Conservation (phyloP, 2,888 invertebrate species). For the Agrilus mali region DNA sequence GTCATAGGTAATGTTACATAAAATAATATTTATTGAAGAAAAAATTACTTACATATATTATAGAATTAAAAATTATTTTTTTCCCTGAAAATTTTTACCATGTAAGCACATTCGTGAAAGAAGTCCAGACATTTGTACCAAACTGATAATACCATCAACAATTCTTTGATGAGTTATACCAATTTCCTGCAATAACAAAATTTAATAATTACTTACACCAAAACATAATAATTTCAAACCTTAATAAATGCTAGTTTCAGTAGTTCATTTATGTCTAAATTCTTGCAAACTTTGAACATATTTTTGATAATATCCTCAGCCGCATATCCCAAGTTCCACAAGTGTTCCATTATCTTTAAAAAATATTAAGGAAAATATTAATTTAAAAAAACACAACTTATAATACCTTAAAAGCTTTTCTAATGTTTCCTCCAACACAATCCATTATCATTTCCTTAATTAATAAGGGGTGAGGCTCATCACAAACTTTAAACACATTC, state of each 20-base stretch:
- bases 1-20: too few species aligned
- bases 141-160: slow-evolving; percentile 74
- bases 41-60: too few species aligned
- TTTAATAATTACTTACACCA: slow-evolving; percentile 4
- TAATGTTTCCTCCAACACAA: slow-evolving; percentile 70
- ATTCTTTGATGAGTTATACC: slow-evolving; percentile 83
- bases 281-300: slow-evolving; percentile 88
- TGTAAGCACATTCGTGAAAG: slow-evolving; percentile 63
- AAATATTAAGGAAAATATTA: slow-evolving; percentile 7
- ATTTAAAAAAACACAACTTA: neutral
- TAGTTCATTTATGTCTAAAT: slow-evolving; percentile 65
- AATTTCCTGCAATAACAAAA: slow-evolving; percentile 54
- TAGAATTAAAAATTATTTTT: too few species aligned
- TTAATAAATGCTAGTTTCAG: slow-evolving; percentile 76
- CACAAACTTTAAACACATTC: slow-evolving; percentile 97
- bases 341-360: slow-evolving; percentile 64
- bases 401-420: slow-evolving; percentile 64
- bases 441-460: slow-evolving; percentile 82
- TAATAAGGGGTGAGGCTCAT: slow-evolving; percentile 94
- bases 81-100: too few species aligned
- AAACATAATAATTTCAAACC: slow-evolving; percentile 29
- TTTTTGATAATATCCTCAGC: slow-evolving; percentile 94
- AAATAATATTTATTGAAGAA: too few species aligned
- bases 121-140: slow-evolving; percentile 84
- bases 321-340: slow-evolving; percentile 92